Conservation (phyloP, 2,113 vertebrate species). For the Gobiocypris rarus region DNA sequence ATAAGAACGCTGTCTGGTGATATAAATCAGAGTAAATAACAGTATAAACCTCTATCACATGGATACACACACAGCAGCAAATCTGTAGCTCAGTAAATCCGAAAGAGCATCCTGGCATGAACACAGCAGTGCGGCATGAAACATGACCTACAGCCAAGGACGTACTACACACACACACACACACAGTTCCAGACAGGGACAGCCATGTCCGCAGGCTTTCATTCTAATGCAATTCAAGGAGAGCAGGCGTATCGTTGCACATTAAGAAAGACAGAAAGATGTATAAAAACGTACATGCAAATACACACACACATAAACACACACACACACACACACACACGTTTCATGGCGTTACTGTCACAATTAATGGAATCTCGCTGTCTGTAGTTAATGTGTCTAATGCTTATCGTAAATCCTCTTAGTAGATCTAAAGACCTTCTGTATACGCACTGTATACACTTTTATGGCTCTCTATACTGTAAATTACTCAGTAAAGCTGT, state of each 20-base stretch:
- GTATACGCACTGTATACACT: no score
- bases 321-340: neutral
- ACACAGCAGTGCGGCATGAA: constrained; percentile 26
- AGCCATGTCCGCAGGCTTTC: constrained; percentile 25
- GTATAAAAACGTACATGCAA: neutral
- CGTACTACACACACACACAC: neutral
- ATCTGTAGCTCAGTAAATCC: constrained; percentile 38
- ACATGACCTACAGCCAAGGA: constrained; percentile 50
- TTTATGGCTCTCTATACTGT: neutral
- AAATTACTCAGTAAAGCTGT: neutral
- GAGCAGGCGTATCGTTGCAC: neutral
- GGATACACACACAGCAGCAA: constrained; percentile 9
- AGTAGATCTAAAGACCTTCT: neutral
- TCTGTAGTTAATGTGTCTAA: neutral
- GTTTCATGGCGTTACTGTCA: neutral
- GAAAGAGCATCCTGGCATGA: constrained; percentile 51
- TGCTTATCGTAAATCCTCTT: constrained; percentile 2
- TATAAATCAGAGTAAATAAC: constrained; percentile 1
- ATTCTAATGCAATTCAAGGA: neutral
- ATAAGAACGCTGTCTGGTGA: constrained; percentile 32
- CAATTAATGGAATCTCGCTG: neutral
- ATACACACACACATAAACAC: neutral
- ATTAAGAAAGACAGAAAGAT: constrained; percentile 2
- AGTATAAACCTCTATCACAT: neutral
- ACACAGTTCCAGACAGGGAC: constrained; percentile 6